Percentiles rank a stretch among this genome's conserved stretches.
Conservation (phyloP, 2,888 invertebrate genomes). For the Mystacides longicornis region DNA sequence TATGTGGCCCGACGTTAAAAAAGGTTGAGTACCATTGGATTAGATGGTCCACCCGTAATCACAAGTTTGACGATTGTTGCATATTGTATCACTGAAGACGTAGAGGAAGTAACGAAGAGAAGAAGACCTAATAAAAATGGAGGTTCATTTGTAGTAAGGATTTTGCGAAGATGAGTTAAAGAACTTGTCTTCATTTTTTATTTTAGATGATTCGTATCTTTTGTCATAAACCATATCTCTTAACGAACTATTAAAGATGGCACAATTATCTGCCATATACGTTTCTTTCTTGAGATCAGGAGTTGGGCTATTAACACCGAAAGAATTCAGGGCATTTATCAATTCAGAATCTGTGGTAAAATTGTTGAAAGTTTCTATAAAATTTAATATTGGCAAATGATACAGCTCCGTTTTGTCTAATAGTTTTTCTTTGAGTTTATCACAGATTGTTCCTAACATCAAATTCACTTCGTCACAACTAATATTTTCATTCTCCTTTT, state of each 20-base stretch:
- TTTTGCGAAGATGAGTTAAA: conserved; percentile 5
- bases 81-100: no score
- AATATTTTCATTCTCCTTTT: conserved; percentile 5
- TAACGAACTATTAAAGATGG: neutral
- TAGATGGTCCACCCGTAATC: no score
- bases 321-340: conserved; percentile 4
- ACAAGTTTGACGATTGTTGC: no score
- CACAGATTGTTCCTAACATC: conserved; percentile 5
- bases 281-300: conserved; percentile 8
- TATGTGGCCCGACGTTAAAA: no score
- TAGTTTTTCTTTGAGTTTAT: conserved; percentile 8
- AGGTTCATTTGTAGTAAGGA: conserved; percentile 3
- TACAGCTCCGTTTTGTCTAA: conserved; percentile 8
- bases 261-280: neutral
- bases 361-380: conserved; percentile 9
- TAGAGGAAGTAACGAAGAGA: no score
- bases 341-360: conserved; percentile 9
- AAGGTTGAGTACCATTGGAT: no score
- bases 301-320: conserved; percentile 5
- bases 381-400: conserved; percentile 13
- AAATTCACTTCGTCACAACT: neutral
- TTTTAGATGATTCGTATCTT: conserved; percentile 3
- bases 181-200: conserved; percentile 7
- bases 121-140: no score
- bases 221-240: neutral